Conservation (phyloP, 2,888 invertebrate species). For the Pterobdella sp. region DNA sequence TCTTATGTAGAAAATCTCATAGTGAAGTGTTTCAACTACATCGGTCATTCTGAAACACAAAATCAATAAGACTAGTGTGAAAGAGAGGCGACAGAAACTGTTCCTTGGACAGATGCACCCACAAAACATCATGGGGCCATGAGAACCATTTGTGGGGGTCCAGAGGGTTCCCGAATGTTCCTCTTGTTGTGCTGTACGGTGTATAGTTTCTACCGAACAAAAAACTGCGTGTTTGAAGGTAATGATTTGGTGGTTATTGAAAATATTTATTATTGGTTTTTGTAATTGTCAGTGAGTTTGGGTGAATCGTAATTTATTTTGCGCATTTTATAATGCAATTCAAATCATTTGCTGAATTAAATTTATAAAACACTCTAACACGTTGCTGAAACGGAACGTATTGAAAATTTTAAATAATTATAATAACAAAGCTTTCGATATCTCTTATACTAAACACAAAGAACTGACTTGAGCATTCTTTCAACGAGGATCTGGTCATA, state of each 20-base stretch:
- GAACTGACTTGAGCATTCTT: conserved; percentile 32
- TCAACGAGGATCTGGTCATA: conserved; percentile 32
- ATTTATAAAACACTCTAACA: too few relatives aligned
- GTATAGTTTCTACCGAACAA: conserved; percentile 30
- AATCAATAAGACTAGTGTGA: background rate
- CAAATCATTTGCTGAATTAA: too few relatives aligned
- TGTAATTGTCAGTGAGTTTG: background rate
- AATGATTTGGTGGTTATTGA: conserved; percentile 8
- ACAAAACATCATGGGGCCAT: conserved; percentile 39
- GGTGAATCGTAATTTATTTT: background rate
- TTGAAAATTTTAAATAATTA: background rate
- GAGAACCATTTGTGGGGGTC: conserved; percentile 31
- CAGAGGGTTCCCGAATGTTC: conserved; percentile 31
- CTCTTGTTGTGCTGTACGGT: conserved; percentile 30
- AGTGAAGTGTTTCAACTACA: too few relatives aligned
- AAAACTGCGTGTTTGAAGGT: conserved; percentile 13
- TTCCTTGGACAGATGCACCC: conserved; percentile 28
- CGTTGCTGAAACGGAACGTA: background rate
- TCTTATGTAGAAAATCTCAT: too few relatives aligned
- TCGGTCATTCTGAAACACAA: background rate
- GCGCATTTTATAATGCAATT: too few relatives aligned
- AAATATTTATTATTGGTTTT: background rate
- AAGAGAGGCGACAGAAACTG: background rate
- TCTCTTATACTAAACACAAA: background rate
- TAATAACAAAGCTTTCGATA: background rate